Evolutionary conservation across 1,140 invertebrate genomes (phyloP), one percentile per base, ranked within the genome.

Genomic region (Drosophila nikananu): DNA sequence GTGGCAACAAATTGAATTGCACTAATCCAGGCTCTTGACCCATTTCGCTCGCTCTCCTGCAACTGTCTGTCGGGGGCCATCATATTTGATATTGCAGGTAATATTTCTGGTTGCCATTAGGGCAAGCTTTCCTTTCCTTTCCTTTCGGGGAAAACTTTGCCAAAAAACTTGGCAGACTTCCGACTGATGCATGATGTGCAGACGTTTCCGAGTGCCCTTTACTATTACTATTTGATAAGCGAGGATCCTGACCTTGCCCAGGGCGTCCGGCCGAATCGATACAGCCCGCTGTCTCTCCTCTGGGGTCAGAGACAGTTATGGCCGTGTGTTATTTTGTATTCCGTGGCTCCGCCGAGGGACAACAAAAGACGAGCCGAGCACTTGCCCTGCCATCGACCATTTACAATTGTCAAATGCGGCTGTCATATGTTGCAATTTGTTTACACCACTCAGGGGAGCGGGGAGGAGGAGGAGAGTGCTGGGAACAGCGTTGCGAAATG

Each of bases 351-450:
- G 35, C 10, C 9, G 58, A 59, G 32, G 32, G 48, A 74, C 73
- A 77, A 49, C 62, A 73, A 72, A 79, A 49, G 67, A 62, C 60
- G 52, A 30, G 59, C 49, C 32, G 54, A 65, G 58, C 83, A 78
- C 79, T 86, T 79, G 77, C 58, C 54, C 37, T 58, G 77, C 66
- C 77, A 71, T 39, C 82, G 30, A 81, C 81, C 81, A 90, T 90
- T 90, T 90, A 83, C 86, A 91, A 90, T 90, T 90, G 86, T 90
- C 86, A 90, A 86, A 83, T 62, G 74, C 62, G 67, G 76, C 86
- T 90, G 86, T 90, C 86, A 91, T 90, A 91, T 72, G 86, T 91
- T 86, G 86, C 87, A 90, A 90, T 90, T 90, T 90, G 86, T 90
- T 90, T 91, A 91, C 86, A 89, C 81, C 72, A 76, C 80, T 73